Evolutionary conservation across 2,888 invertebrate genomes (phyloP), one percentile per base, ranked within the genome.

Genomic region (Conops quadrifasciatus): DNA sequence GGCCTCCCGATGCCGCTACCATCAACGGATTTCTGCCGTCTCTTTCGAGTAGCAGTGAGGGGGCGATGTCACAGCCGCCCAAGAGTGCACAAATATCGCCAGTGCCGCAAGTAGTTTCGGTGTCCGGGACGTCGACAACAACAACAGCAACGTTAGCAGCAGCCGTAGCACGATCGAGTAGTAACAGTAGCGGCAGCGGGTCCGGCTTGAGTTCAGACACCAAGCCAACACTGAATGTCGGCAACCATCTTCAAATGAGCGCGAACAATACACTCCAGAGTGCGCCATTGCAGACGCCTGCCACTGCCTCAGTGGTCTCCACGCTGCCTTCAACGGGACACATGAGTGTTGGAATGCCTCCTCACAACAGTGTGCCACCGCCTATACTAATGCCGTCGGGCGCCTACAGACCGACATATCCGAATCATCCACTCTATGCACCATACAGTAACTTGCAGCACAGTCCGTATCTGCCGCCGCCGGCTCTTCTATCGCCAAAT

Each of bases 401-500:
- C 51, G 81, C 84, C 47, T 86, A 86, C 74, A 81, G 86, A 59
- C 78, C 83, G 70, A 79, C 83, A 47, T 87, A 86, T 82, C 87
- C 89, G 15, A 83, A 83, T 71, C 85, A 87, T 80, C 75, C 89
- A 13, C 88, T 94, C 74, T 94, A 94, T 82, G 91, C 94, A 16
- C 94, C 94, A 0, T 94, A 93, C 81, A 91, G 92, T 72, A 89
- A 91, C 70, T 90, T 92, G 85, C 91, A 91, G 85, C 91, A 92
- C 85, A 92, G 91, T 80, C 92, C 93, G 56, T 93, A 93, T 79
- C 88, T 92, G 78, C 88, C 89, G 45, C n/a, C n/a, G 5, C 88
- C 89, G 47, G 87, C 88, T 65, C 87, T 88, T 77, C 90, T 91
- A 68, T 87, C 88, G 67, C 90, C 91, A 4, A 89, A 89, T 67